Base-by-base conservation (phyloP, 2,888 invertebrate species). In the Sialis lutaria region DNA sequence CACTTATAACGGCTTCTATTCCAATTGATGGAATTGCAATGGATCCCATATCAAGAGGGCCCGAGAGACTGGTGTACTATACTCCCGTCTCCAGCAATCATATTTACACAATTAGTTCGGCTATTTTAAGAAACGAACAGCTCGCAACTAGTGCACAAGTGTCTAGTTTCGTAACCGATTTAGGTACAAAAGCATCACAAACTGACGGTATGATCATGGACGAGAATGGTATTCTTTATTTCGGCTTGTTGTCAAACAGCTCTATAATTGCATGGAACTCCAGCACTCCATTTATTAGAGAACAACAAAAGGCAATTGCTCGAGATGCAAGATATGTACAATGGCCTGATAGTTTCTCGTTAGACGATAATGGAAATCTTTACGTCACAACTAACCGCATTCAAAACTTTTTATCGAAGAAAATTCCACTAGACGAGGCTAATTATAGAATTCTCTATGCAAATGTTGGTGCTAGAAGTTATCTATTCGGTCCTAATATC, bases 151-250 rank as follows among this genome's bases (percentile, higher is more conserved):
- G 42, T 4, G 50, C 48, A 5, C 53, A 59, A 42, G 54, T 61
- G 5, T 55, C 56, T 8, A 52, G 52, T 13, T 50, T 51, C 1
- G 72, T 83, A 0, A 67, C 63, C 6, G 74, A 78, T 51, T 61
- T 79, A 39, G 83, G 81, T 0, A 56, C 63, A 1, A 82, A 81
- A 58, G 61, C 68, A 1, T 81, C 82, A 0, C 79, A 82, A 60
- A 76, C 78, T 0, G 82, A 79, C 55, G 82, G 82, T 1, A 82
- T 85, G 79, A 72, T 76, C 50, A 81, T 83, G 79, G 81, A 82
- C 54, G 73, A 79, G 10, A 64, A 67, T 12, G 83, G 83, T 3
- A 60, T 74, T 5, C 66, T 85, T 7, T 84, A 80, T 64, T 83
- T 73, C 60, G 82, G 82, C 40, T 67, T 82, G 31, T 61, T 84